These are phyloP conservation scores for Geopemphigus sp. DNA, from an alignment of 1,140 invertebrate species.

Conservation along the genomic window DNA sequence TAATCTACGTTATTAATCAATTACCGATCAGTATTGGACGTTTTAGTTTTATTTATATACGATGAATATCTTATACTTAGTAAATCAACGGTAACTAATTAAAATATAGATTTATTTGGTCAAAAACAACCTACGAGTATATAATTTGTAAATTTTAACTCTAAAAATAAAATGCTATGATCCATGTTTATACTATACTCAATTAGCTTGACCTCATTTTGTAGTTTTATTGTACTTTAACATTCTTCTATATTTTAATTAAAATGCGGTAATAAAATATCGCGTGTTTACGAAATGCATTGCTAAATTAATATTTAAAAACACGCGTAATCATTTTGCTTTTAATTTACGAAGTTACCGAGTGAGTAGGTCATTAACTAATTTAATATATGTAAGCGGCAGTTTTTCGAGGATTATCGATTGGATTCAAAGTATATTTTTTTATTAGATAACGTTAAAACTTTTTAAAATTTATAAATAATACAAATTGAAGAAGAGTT, in stretches of 20 bases:
- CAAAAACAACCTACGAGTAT: neutral
- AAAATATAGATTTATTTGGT: neutral
- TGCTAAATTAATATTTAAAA: neutral
- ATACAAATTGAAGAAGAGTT: no score
- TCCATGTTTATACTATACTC: constrained; percentile 7
- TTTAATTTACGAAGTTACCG: neutral
- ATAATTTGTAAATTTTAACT: neutral
- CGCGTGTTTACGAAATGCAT: neutral
- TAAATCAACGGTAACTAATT: neutral
- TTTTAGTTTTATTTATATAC: neutral
- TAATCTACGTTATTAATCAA: neutral
- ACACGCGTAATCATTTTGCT: neutral
- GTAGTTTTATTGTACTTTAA: neutral
- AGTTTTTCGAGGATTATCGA: neutral
- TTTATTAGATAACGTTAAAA: no score
- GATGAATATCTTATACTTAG: neutral
- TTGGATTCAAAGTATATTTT: no score
- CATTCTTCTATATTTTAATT: neutral
- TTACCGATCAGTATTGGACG: neutral
- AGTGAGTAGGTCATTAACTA: neutral
- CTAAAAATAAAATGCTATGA: constrained; percentile 29
- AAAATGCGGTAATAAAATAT: neutral
- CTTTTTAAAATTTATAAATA: no score
- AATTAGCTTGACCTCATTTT: constrained; percentile 36
- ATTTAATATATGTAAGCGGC: neutral